Evolutionary conservation across 2,888 invertebrate genomes (phyloP).

Genomic region (Proisotoma minuta): DNA sequence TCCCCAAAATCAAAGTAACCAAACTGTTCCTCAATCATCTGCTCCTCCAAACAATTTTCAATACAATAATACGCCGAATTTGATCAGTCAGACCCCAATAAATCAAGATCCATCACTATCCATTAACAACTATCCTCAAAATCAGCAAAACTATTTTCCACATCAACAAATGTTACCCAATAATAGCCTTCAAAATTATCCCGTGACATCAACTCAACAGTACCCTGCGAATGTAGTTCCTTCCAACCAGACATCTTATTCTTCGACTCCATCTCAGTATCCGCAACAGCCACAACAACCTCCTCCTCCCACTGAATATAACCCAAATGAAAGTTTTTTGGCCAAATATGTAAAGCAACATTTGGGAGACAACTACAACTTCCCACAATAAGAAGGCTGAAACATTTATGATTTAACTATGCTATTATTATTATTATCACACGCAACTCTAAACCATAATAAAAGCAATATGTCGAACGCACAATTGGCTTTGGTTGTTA

Average conservation of each 20-base stretch:
- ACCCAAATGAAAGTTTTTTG: constrained; percentile 20
- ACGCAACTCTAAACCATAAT: no score
- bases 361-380: no score
- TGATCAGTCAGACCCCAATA: constrained; percentile 38
- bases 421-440: no score
- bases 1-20: constrained; percentile 11
- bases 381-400: no score
- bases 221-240: not conserved
- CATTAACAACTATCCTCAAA: not conserved
- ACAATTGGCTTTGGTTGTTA: no score
- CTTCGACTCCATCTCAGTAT: constrained; percentile 1
- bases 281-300: constrained; percentile 13
- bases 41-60: no score
- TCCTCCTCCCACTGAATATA: constrained; percentile 11
- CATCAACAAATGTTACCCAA: no score
- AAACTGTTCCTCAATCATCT: no score
- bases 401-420: no score
- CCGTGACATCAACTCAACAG: not conserved
- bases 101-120: constrained; percentile 48
- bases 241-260: not conserved
- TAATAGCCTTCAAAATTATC: not conserved
- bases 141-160: no score
- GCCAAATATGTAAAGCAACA: constrained; percentile 26
- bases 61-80: no score
- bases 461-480: no score